Percentiles rank a stretch among this genome's conserved stretches.
Evolutionary conservation across 2,797 vertebrate species (phyloP).

Genomic region (Yasuhikotakia modesta): DNA sequence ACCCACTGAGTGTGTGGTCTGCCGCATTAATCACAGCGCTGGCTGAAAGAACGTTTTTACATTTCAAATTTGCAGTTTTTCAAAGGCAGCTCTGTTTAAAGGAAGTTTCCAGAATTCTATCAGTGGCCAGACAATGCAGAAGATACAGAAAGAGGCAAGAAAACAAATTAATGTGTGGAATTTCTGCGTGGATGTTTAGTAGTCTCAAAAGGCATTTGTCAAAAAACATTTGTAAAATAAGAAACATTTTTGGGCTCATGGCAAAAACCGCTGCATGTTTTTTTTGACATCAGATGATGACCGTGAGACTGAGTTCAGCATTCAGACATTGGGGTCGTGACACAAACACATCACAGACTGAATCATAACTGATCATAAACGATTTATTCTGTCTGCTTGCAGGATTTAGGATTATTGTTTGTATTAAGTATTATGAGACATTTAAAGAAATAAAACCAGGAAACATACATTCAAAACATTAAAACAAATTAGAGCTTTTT

Average conservation of each 20-base stretch:
- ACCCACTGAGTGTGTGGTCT: slow-evolving; percentile 69
- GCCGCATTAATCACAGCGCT: slow-evolving; percentile 66
- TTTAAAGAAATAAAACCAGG: too few species aligned
- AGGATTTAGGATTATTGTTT: background rate
- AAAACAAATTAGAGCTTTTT: too few species aligned
- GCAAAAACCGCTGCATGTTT: background rate
- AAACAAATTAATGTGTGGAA: slow-evolving; percentile 70
- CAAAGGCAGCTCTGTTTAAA: slow-evolving; percentile 71
- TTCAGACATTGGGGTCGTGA: background rate
- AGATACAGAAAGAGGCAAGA: slow-evolving; percentile 71
- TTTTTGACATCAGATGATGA: background rate
- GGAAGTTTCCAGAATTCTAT: slow-evolving; percentile 51
- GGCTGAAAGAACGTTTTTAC: slow-evolving; percentile 72
- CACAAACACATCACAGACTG: background rate
- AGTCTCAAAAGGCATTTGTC: slow-evolving; percentile 64
- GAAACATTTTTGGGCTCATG: background rate
- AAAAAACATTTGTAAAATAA: slow-evolving; percentile 59
- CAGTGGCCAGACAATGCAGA: slow-evolving; percentile 68
- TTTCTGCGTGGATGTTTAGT: slow-evolving; percentile 64
- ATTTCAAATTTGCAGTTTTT: slow-evolving; percentile 74
- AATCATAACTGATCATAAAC: background rate
- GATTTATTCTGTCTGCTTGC: too few species aligned
- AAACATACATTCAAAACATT: too few species aligned
- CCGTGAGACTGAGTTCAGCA: background rate
- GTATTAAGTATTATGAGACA: background rate